These are phyloP conservation scores for Conus betulinus DNA, from an alignment of 1,140 invertebrate species.

Conservation along the genomic window DNA sequence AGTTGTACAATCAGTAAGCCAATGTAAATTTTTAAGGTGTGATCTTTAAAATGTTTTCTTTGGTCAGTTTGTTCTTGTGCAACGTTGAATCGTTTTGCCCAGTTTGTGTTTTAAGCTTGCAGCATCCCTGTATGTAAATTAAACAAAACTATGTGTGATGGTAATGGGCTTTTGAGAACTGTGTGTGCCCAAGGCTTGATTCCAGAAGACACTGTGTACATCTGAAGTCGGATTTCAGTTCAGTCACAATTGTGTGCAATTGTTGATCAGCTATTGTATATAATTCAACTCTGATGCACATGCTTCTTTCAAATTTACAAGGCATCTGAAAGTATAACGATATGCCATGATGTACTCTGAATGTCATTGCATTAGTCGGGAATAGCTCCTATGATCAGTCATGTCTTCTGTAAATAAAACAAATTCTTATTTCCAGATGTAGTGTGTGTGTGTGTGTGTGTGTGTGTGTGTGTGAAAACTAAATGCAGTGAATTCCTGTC, in stretches of 20 bases:
- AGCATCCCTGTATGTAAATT: background rate
- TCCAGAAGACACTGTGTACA: background rate
- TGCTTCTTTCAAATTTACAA: background rate
- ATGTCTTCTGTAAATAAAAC: background rate
- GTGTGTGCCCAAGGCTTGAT: background rate
- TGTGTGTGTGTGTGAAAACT: background rate
- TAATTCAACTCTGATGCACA: background rate
- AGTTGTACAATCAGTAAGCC: no score
- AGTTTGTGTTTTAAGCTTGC: background rate
- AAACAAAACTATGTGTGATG: background rate
- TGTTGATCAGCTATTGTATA: background rate
- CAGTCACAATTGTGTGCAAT: background rate
- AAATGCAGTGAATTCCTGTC: no score
- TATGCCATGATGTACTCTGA: background rate
- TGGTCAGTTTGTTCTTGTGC: no score
- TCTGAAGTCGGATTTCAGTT: background rate
- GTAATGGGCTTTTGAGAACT: background rate
- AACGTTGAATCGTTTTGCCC: background rate
- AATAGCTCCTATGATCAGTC: background rate
- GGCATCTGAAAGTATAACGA: background rate
- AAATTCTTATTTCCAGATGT: background rate
- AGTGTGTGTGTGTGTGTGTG: background rate
- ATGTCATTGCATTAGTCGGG: background rate
- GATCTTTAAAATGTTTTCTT: no score
- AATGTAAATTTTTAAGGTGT: no score